These are phyloP conservation scores for Drusus annulatus DNA, from an alignment of 1,140 invertebrate genomes.

Conservation along the genomic window DNA sequence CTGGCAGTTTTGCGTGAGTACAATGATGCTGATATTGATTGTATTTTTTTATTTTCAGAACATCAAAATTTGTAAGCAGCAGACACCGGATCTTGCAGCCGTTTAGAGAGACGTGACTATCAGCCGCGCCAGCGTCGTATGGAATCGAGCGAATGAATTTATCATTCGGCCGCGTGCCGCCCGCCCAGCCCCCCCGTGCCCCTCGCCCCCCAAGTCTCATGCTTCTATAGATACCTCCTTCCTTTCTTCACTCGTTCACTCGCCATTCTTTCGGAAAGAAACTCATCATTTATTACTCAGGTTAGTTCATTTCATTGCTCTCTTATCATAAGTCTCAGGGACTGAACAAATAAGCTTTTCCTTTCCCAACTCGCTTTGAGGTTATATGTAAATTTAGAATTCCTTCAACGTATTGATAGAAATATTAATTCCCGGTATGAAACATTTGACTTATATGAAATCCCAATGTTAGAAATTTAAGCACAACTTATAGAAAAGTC, in stretches of 20 bases:
- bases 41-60: slow-evolving; percentile 75
- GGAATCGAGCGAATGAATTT: slow-evolving; percentile 63
- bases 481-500: no score
- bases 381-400: no score
- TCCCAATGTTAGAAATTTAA: no score
- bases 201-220: slow-evolving; percentile 26
- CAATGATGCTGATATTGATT: no score
- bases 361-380: no score
- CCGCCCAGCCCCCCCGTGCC: slow-evolving; percentile 64
- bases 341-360: no score
- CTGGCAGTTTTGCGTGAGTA: no score
- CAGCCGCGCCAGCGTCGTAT: slow-evolving; percentile 52
- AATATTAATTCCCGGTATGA: no score
- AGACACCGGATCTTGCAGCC: slow-evolving; percentile 95
- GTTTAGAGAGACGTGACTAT: slow-evolving; percentile 94
- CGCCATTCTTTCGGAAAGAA: background rate
- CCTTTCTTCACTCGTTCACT: background rate
- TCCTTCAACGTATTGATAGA: no score
- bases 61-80: slow-evolving; percentile 95
- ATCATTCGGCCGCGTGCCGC: slow-evolving; percentile 70
- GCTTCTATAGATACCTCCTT: slow-evolving; percentile 1
- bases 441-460: no score
- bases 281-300: slow-evolving; percentile 37
- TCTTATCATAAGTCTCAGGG: no score
- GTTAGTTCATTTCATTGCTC: background rate